These are phyloP conservation scores for Hoplodrina blanda DNA, from an alignment of 2,888 invertebrate genomes.

Conservation along the genomic window DNA sequence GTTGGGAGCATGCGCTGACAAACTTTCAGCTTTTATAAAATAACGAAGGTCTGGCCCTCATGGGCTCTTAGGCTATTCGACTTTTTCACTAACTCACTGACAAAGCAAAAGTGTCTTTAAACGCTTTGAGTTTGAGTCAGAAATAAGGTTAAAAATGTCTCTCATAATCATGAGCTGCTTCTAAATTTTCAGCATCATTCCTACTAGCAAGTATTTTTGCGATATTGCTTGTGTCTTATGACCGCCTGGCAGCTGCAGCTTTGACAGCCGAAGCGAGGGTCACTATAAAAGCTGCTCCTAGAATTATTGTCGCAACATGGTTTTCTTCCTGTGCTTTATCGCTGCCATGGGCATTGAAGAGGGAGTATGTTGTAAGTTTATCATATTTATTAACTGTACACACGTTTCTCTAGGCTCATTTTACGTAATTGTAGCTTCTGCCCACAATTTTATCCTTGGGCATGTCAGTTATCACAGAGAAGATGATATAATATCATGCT, in stretches of 20 bases:
- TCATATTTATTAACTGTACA: not conserved
- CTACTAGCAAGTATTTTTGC: constrained; percentile 95
- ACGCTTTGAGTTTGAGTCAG: too few species aligned
- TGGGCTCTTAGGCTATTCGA: too few species aligned
- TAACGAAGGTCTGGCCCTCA: too few species aligned
- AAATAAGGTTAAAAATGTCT: too few species aligned
- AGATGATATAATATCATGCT: too few species aligned
- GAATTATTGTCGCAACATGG: constrained; percentile 93
- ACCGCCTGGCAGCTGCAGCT: constrained; percentile 95
- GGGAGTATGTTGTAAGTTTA: constrained; percentile 90
- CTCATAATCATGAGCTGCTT: not conserved
- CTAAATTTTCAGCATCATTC: constrained; percentile 90
- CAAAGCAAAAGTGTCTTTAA: too few species aligned
- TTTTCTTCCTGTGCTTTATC: constrained; percentile 91
- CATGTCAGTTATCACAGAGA: too few species aligned
- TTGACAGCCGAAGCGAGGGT: constrained; percentile 93
- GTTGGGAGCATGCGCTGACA: too few species aligned
- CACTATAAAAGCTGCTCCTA: constrained; percentile 91
- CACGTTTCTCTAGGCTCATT: not conserved
- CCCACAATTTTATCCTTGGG: too few species aligned
- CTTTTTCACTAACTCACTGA: too few species aligned
- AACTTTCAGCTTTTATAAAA: too few species aligned
- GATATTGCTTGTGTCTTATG: constrained; percentile 95
- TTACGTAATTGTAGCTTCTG: too few species aligned
- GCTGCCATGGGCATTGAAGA: constrained; percentile 92